Conservation (phyloP, 2,797 vertebrate species). For the Micropoecilia bifurca region DNA sequence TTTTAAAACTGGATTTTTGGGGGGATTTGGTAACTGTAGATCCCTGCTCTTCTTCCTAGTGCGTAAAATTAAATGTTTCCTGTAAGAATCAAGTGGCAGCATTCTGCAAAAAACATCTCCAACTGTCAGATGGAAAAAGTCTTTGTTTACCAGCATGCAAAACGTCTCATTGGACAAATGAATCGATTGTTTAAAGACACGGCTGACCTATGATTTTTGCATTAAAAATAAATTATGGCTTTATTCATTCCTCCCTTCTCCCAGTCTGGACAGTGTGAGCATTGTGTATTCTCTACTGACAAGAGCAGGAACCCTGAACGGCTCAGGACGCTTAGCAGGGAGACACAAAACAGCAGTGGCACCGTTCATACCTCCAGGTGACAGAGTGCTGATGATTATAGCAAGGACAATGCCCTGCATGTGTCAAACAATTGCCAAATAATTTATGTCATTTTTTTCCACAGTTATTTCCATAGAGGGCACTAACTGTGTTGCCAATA, state of each 20-base stretch:
- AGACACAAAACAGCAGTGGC: constrained; percentile 90
- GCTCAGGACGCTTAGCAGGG: constrained; percentile 84
- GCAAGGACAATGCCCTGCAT: constrained; percentile 95
- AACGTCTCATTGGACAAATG: constrained; percentile 2
- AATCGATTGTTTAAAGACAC: constrained; percentile 20
- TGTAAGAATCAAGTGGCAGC: constrained; percentile 10
- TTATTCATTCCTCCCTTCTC: constrained; percentile 37
- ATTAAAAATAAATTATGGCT: constrained; percentile 26
- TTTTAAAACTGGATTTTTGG: constrained; percentile 19
- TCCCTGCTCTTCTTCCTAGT: constrained; percentile 24
- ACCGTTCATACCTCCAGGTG: constrained; percentile 90
- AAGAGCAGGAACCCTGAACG: constrained; percentile 62
- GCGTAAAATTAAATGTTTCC: constrained; percentile 47
- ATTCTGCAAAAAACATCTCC: constrained; percentile 11
- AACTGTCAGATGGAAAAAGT: background rate
- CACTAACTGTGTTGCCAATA: constrained; percentile 94
- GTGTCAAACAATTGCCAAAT: constrained; percentile 98
- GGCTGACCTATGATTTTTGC: background rate
- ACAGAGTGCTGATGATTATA: constrained; percentile 95
- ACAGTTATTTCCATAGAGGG: constrained; percentile 93
- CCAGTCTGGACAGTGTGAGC: constrained; percentile 30
- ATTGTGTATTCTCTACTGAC: constrained; percentile 41
- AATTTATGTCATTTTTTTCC: constrained; percentile 98
- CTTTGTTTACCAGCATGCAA: background rate
- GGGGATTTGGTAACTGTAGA: constrained; percentile 12